These are phyloP conservation scores for Pyrocephalus nanus DNA, from an alignment of 2,797 vertebrate genomes.

Conservation along the genomic window DNA sequence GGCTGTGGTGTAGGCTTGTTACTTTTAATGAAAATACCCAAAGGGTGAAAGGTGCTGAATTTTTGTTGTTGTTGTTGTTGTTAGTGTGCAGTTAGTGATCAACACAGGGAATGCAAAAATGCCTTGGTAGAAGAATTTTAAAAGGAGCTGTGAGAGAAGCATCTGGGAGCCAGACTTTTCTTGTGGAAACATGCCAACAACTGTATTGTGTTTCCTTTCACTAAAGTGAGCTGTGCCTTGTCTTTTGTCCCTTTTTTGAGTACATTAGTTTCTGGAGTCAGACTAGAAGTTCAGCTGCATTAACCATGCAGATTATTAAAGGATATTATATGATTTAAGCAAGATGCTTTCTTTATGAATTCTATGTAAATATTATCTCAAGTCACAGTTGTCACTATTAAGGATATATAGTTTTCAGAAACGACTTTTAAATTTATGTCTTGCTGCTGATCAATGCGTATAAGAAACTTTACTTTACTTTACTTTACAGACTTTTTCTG, in stretches of 20 bases:
- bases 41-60: not conserved
- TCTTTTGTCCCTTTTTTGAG: conserved; percentile 43
- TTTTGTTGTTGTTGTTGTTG: not conserved
- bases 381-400: conserved; percentile 41
- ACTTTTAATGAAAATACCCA: conserved; percentile 18
- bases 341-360: conserved; percentile 35
- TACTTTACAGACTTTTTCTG: conserved; percentile 31
- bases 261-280: conserved; percentile 21
- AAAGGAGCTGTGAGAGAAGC: conserved; percentile 68
- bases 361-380: conserved; percentile 47
- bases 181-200: conserved; percentile 73
- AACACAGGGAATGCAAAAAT: conserved; percentile 53
- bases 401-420: conserved; percentile 31
- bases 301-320: conserved; percentile 32
- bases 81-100: conserved; percentile 50
- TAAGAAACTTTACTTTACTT: conserved; percentile 44
- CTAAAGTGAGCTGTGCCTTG: conserved; percentile 59
- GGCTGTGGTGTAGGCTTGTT: not conserved
- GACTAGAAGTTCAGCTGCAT: conserved; percentile 56
- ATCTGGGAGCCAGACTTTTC: conserved; percentile 79
- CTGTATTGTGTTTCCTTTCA: conserved; percentile 73
- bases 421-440: conserved; percentile 49
- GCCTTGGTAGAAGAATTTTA: conserved; percentile 65
- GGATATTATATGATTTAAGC: conserved; percentile 17
- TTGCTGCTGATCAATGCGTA: conserved; percentile 32